A percentile compares a stretch with the other conserved stretches of the same genome.
These are phyloP conservation scores for Agonopterix arenella DNA, from an alignment of 2,888 invertebrate species.

Conservation along the genomic window DNA sequence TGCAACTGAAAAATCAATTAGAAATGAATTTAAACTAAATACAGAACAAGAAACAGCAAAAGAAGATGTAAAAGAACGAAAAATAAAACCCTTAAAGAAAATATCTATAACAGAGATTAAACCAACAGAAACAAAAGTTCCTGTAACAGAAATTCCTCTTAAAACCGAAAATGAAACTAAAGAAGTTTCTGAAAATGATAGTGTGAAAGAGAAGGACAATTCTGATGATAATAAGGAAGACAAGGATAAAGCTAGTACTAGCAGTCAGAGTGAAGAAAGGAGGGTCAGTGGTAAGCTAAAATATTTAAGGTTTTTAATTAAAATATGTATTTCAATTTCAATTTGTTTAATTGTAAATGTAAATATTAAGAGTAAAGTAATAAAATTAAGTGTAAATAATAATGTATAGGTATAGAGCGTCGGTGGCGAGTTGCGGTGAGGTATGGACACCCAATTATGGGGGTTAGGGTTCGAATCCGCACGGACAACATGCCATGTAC, in stretches of 20 bases:
- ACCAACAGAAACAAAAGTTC: background rate
- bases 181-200: constrained; percentile 15
- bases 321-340: too few relatives aligned
- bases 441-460: too few relatives aligned
- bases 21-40: background rate
- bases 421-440: too few relatives aligned
- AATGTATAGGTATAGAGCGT: too few relatives aligned
- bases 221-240: constrained; percentile 1
- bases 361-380: too few relatives aligned
- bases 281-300: constrained; percentile 23
- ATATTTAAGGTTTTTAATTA: too few relatives aligned
- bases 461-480: too few relatives aligned
- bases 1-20: constrained; percentile 19
- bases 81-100: constrained; percentile 23
- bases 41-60: constrained; percentile 2
- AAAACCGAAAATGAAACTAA: constrained; percentile 6
- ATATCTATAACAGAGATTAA: constrained; percentile 15
- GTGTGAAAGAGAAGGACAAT: constrained; percentile 12
- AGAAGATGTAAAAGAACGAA: constrained; percentile 1
- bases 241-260: constrained; percentile 12
- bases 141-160: constrained; percentile 8
- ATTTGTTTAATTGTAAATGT: too few relatives aligned
- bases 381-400: too few relatives aligned
- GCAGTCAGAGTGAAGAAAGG: constrained; percentile 13
- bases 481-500: too few relatives aligned